Evolutionary conservation across 2,888 invertebrate genomes (phyloP).

Genomic region (Philopedon plagiatum): DNA sequence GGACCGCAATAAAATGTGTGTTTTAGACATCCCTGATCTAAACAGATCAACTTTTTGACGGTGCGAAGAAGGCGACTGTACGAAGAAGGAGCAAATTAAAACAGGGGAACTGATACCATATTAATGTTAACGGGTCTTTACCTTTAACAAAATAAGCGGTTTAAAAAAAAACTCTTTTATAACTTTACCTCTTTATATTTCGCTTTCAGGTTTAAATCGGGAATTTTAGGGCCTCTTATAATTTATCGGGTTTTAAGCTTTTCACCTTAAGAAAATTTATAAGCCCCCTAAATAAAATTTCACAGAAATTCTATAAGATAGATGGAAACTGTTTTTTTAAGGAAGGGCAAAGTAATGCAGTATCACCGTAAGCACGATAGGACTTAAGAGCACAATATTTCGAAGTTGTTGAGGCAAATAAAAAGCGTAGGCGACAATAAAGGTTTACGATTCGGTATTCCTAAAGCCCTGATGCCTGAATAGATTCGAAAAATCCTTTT

Average conservation of each 20-base stretch:
- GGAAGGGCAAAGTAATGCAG: not conserved
- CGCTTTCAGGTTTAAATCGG: not conserved
- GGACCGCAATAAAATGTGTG: no score
- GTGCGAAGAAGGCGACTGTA: no score
- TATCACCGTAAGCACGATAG: not conserved
- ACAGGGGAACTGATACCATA: no score
- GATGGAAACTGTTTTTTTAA: not conserved
- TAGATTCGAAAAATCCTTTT: no score
- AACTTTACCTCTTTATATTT: not conserved
- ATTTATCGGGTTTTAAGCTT: not conserved
- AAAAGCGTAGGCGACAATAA: not conserved
- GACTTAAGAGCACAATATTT: not conserved
- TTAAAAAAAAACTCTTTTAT: no score
- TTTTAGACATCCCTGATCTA: no score
- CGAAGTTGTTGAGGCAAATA: not conserved
- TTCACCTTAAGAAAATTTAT: conserved; percentile 2
- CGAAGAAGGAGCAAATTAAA: no score
- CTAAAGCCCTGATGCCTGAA: no score
- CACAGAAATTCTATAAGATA: not conserved
- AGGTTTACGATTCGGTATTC: not conserved
- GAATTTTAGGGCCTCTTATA: not conserved
- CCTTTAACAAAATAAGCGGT: no score
- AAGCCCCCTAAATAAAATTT: not conserved
- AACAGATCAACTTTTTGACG: no score
- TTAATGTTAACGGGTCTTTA: no score